Conservation (phyloP, 2,113 vertebrate genomes). For the Callorhinus ursinus region DNA sequence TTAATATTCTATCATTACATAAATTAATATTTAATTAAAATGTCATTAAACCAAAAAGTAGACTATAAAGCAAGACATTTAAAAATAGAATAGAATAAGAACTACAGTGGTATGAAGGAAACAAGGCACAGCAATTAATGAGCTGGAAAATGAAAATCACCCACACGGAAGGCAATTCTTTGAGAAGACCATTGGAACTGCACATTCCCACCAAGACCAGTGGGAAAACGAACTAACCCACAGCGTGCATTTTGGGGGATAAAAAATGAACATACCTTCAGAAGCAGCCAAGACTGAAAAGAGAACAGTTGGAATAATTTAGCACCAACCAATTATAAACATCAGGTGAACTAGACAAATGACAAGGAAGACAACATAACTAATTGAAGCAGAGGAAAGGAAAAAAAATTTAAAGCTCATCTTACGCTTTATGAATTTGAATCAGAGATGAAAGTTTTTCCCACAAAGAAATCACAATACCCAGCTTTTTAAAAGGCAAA, state of each 20-base stretch:
- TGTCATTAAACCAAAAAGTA: background rate
- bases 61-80: accelerated
- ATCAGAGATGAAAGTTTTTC: background rate
- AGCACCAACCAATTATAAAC: background rate
- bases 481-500: background rate
- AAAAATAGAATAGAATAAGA: background rate
- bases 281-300: background rate
- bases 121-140: background rate
- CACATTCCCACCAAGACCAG: accelerated
- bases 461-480: background rate
- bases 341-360: background rate
- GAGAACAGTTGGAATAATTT: background rate
- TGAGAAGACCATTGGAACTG: accelerated
- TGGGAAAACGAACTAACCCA: accelerated
- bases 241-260: accelerated
- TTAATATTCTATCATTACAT: no score
- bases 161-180: accelerated
- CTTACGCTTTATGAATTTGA: background rate
- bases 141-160: background rate
- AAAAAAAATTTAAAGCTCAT: accelerated
- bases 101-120: background rate
- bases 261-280: no score
- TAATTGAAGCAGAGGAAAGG: background rate
- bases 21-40: background rate
- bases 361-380: background rate